Percentiles rank a stretch among this genome's conserved stretches.
Conservation (phyloP, 2,113 vertebrate genomes). For the Neoarius graeffei region DNA sequence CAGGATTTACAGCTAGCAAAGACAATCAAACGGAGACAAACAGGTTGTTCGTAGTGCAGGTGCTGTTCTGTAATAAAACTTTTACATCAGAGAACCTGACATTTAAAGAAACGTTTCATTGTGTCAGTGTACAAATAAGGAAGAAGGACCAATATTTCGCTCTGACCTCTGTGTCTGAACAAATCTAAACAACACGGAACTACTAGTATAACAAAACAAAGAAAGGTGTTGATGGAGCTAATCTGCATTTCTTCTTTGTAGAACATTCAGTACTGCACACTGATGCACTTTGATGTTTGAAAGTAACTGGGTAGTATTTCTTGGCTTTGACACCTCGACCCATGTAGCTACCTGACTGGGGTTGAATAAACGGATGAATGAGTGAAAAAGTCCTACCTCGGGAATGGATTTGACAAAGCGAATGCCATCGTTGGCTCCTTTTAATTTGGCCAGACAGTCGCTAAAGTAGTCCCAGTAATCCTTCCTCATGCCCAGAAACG, state of each 20-base stretch:
- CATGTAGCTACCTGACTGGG: background rate
- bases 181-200: background rate
- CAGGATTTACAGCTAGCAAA: background rate
- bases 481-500: conserved; percentile 87
- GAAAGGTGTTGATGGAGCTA: background rate
- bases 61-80: background rate
- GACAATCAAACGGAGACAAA: background rate
- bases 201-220: background rate
- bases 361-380: background rate
- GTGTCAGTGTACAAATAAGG: background rate
- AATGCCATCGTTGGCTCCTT: conserved; percentile 94
- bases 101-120: conserved; percentile 3
- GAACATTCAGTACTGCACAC: background rate
- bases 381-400: conserved; percentile 74
- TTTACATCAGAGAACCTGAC: background rate
- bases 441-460: conserved; percentile 89
- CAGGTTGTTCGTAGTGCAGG: background rate
- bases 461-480: conserved; percentile 98
- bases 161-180: background rate
- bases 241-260: background rate
- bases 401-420: conserved; percentile 94
- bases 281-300: too few species aligned
- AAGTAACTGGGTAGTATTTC: background rate
- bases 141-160: conserved; percentile 1
- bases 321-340: background rate